Conservation (phyloP, 2,888 invertebrate genomes). For the Lochmaea crataegi region DNA sequence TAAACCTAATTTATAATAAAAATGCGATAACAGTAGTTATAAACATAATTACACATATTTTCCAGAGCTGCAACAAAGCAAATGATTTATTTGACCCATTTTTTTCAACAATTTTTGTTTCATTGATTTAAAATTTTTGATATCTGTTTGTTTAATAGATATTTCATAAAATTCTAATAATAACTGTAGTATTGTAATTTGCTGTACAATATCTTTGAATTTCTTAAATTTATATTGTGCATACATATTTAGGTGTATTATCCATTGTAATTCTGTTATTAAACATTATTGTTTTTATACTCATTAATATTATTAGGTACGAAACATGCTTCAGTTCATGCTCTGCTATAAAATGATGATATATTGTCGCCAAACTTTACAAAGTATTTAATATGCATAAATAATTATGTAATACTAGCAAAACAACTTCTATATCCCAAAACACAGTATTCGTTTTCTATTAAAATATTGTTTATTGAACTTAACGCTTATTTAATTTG, state of each 20-base stretch:
- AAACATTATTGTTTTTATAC: no score
- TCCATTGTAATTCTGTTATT: neutral
- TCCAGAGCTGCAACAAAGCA: neutral
- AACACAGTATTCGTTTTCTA: no score
- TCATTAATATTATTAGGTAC: no score
- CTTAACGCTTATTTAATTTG: no score
- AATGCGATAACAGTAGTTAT: slow-evolving; percentile 15
- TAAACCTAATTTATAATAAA: neutral
- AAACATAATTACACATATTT: neutral
- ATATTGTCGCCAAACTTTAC: no score
- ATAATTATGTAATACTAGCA: no score
- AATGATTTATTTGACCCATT: neutral
- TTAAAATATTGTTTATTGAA: no score
- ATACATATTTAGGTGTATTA: neutral
- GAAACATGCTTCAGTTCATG: no score
- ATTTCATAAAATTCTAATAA: neutral
- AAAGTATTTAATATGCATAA: no score
- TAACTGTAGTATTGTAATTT: neutral
- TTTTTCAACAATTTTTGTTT: neutral
- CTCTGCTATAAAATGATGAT: no score
- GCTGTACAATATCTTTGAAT: neutral
- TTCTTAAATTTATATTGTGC: neutral
- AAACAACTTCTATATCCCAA: no score
- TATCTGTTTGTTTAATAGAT: neutral
- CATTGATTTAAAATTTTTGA: neutral